Base-by-base conservation (phyloP, 2,113 vertebrate genomes). In the Pongo pygmaeus region DNA sequence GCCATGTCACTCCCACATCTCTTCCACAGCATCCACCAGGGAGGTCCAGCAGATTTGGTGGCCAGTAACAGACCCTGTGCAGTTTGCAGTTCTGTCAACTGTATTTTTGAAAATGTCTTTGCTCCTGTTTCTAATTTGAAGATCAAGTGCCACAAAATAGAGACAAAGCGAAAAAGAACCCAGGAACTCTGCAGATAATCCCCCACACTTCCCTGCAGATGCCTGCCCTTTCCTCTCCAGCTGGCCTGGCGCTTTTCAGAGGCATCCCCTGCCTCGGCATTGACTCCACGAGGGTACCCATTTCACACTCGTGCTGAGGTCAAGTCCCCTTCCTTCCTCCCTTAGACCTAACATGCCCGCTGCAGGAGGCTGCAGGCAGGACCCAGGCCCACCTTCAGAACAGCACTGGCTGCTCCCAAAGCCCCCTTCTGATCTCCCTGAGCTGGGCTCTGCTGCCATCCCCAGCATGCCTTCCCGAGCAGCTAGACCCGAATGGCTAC, bases 61-160 rank as follows among this genome's bases (percentile, higher is more conserved):
- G n/a, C 81, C 13, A 25, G 94, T 64, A 30, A 27, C 10, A 64
- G 27, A 64, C 61, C 27, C 13, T 30, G 27, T 64, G 61, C 0
- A 13, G 61, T 64, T 94, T 84, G 94, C 80, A 95, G 55, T 61
- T 89, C 38, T 92, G 61, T 23, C 75, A 96, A 69, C n/a, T 17
- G 2, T 59, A 75, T 69, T 74, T 85, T 87, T 5, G 6, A 83
- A 67, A 95, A 48, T 23, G 5, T 46, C 59, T 93, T 90, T 88
- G 50, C 48, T 95, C 40, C 32, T 74, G n/a, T 84, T 93, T 93
- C 57, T 85, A 74, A 6, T 64, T 50, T 90, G 57, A 78, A 85
- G 77, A 89, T 96, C 77, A 89, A 3, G 46, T 20, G 69, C 57
- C 89, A 78, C 35, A 83, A 85, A 75, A 81, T 0, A 95, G 38